phyloP scores from a whole-genome alignment of 2,888 invertebrate species.

The Tholera decimalis region DNA sequence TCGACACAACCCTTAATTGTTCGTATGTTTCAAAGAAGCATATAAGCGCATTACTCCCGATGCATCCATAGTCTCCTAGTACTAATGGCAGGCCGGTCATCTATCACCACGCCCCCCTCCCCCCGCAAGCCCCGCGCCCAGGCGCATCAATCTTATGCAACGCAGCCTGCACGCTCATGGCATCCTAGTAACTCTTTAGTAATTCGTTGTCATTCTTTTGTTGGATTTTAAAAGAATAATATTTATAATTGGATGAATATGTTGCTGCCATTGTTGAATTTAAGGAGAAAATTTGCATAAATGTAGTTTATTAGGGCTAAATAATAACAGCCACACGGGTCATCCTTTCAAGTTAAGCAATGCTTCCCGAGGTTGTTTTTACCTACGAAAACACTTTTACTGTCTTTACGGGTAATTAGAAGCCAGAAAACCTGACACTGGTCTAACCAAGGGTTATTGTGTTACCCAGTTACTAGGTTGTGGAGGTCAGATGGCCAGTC shows the following conservation, averaged over 20 bases:
- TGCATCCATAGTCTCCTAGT: conserved; percentile 69
- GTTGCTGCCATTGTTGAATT: neutral
- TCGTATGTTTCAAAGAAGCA: conserved; percentile 54
- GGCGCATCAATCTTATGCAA: conserved; percentile 86
- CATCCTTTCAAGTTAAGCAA: no score
- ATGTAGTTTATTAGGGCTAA: neutral
- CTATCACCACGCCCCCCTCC: conserved; percentile 72
- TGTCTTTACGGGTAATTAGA: no score
- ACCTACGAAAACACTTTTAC: no score
- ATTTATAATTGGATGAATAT: neutral
- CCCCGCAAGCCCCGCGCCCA: conserved; percentile 62
- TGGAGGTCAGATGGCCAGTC: no score
- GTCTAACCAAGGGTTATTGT: no score
- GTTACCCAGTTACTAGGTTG: no score
- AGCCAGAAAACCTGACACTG: no score
- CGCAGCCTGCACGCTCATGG: conserved; percentile 79
- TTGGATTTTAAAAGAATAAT: conserved; percentile 25
- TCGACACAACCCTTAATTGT: conserved; percentile 55
- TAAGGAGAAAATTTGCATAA: neutral
- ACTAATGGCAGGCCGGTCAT: conserved; percentile 76
- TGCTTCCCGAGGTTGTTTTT: no score
- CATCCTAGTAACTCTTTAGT: conserved; percentile 75
- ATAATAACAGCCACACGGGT: no score
- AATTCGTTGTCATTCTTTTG: conserved; percentile 65
- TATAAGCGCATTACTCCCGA: conserved; percentile 63